Conservation (phyloP, 2,888 invertebrate genomes). For the Diploptera punctata region DNA sequence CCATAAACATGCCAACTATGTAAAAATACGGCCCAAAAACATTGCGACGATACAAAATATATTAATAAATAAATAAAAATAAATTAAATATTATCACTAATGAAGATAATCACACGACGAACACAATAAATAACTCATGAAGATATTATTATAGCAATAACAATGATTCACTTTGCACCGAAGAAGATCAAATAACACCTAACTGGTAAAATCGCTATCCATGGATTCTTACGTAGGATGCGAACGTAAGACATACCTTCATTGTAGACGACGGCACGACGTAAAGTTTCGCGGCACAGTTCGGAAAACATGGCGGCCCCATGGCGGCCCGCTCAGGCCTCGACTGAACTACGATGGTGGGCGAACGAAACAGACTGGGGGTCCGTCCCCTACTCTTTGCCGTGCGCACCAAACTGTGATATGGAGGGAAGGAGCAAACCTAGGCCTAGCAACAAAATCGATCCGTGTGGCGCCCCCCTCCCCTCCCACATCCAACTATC, state of each 20-base stretch:
- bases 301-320: constrained; percentile 61
- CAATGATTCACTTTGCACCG: too few relatives aligned
- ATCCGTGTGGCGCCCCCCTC: not conserved
- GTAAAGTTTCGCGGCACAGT: constrained; percentile 62
- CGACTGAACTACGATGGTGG: constrained; percentile 40
- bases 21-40: too few relatives aligned
- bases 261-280: constrained; percentile 56
- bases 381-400: constrained; percentile 39
- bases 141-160: too few relatives aligned
- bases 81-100: too few relatives aligned
- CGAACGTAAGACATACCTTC: constrained; percentile 27
- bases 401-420: not conserved
- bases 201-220: too few relatives aligned
- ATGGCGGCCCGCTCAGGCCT: constrained; percentile 50
- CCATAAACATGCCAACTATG: too few relatives aligned
- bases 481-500: not conserved
- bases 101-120: too few relatives aligned
- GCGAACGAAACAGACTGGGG: constrained; percentile 30
- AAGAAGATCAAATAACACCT: too few relatives aligned
- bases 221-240: too few relatives aligned
- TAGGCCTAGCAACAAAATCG: constrained; percentile 17
- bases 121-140: too few relatives aligned
- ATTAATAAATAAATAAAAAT: too few relatives aligned
- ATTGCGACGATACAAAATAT: too few relatives aligned
- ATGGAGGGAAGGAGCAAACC: not conserved